Conservation (phyloP, 2,888 invertebrate genomes). For the Tipula lateralis region DNA sequence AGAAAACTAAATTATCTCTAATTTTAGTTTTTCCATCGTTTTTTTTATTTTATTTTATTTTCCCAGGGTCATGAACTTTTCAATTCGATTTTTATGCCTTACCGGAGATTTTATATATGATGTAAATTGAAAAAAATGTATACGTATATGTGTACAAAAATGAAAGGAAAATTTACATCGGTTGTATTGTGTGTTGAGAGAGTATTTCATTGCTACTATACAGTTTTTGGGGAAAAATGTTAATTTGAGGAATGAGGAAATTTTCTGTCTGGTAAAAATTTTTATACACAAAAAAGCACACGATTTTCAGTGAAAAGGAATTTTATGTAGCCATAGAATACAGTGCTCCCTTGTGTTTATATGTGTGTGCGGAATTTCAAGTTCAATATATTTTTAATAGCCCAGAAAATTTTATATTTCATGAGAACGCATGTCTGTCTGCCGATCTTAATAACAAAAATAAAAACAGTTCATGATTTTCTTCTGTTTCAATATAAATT, state of each 20-base stretch:
- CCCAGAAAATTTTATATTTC: constrained; percentile 13
- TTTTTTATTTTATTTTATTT: background rate
- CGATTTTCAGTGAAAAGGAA: background rate
- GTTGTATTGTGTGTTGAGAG: background rate
- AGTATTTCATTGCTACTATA: background rate
- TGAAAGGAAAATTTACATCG: background rate
- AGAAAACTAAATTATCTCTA: background rate
- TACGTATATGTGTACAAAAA: background rate
- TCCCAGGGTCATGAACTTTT: constrained; percentile 28
- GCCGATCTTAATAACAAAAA: background rate
- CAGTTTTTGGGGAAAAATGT: background rate
- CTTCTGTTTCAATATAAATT: background rate
- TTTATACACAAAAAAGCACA: background rate
- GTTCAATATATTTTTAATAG: constrained; percentile 29
- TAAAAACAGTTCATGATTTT: background rate
- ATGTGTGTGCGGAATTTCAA: constrained; percentile 2
- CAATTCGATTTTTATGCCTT: constrained; percentile 25
- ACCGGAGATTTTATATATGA: background rate
- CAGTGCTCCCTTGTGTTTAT: background rate
- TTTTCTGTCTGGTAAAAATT: constrained; percentile 12
- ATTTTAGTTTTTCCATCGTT: background rate
- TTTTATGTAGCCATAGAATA: background rate
- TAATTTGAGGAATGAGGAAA: constrained; percentile 1
- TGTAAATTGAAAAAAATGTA: background rate
- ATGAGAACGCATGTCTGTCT: constrained; percentile 28